Evolutionary conservation across 2,113 vertebrate genomes (phyloP), one percentile per base, ranked within the genome.

Genomic region (Epinephelus cyanopodus): DNA sequence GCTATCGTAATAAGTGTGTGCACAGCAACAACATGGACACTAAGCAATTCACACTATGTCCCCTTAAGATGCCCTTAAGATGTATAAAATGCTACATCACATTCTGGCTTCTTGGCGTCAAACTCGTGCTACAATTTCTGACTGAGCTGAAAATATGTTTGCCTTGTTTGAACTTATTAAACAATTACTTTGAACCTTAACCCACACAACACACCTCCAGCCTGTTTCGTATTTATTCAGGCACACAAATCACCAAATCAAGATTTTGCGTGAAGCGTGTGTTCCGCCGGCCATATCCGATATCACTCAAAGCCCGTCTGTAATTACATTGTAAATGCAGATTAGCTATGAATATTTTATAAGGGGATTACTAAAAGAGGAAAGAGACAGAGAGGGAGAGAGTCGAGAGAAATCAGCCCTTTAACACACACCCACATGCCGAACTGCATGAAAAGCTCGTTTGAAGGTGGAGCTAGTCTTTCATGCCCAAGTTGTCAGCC

Each of bases 331-430:
- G 92, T 92, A 91, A 93, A 95, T 93, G 91, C 90, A 95, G 93
- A 95, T 95, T 93, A 94, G 88, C 91, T 77, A 92, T 95, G 93
- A 94, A 95, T 95, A 95, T 94, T 95, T 94, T 89, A 93, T 89
- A 94, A 86, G 89, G 85, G 92, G 92, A 95, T 94, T 93, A 94
- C 91, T 92, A 93, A 94, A 91, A 92, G 86, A 88, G 89, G 90
- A 95, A 93, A 83, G 89, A 89, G 86, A 91, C 81, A 56, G 82
- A 79, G 87, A 74, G 77, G 72, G 78, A 84, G 80, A 82, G 78
- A 92, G 82, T 84, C 1, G 62, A 65, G 83, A 90, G 78, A 93
- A 92, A 86, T 84, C 75, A 78, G 74, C 74, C 87, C 83, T 91
- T 90, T 84, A 87, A 90, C 89, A 82, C 85, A 91, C 88, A 87